Conservation (phyloP, 2,797 vertebrate genomes). For the Chiloscyllium punctatum region DNA sequence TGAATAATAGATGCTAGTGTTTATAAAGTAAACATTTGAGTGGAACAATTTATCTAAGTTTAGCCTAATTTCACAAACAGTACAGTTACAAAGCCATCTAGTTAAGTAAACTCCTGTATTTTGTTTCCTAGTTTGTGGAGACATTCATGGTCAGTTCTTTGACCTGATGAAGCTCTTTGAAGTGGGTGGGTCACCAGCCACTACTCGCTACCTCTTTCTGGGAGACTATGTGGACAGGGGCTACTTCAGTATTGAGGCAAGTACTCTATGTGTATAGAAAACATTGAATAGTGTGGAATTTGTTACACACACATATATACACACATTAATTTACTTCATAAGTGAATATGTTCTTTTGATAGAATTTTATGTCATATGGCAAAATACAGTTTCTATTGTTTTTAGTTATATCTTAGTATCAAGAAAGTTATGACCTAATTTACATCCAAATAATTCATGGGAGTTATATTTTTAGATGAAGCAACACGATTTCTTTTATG, state of each 20-base stretch:
- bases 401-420: neutral
- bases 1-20: neutral
- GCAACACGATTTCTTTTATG: neutral
- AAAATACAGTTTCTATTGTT: neutral
- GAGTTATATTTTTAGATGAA: constrained; percentile 18
- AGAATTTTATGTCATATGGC: constrained; percentile 32
- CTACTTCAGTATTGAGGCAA: constrained; percentile 78
- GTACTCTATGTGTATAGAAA: constrained; percentile 24
- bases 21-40: constrained; percentile 1
- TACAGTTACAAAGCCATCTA: neutral
- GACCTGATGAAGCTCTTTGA: constrained; percentile 78
- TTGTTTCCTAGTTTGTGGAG: constrained; percentile 62
- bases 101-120: constrained; percentile 18
- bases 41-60: neutral
- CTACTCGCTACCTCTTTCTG: constrained; percentile 72
- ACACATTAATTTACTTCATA: constrained; percentile 6
- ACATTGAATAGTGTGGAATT: neutral
- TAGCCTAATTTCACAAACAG: neutral
- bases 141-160: constrained; percentile 77
- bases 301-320: neutral
- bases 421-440: neutral
- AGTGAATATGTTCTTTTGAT: neutral
- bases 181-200: constrained; percentile 72
- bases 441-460: neutral
- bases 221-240: constrained; percentile 75